Evolutionary conservation across 1,140 invertebrate genomes (phyloP).

Genomic region (Drosophila jambulina): DNA sequence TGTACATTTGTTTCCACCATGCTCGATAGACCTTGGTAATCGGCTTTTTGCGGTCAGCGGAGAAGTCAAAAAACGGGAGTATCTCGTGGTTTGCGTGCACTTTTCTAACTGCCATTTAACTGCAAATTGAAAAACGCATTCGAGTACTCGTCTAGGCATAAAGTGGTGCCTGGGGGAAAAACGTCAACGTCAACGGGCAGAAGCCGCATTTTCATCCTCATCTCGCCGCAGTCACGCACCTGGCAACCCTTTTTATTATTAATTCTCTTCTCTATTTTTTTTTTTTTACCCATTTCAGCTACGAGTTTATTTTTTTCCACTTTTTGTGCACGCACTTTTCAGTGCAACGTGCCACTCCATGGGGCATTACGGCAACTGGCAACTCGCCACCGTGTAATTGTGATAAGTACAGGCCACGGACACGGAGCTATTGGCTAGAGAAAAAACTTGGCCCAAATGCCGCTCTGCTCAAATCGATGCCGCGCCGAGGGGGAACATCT

Average conservation of each 20-base stretch:
- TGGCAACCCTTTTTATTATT: slow-evolving; percentile 37
- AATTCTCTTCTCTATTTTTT: background rate
- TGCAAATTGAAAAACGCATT: slow-evolving; percentile 65
- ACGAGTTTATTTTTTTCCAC: slow-evolving; percentile 4
- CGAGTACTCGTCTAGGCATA: background rate
- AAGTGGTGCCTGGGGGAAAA: too few relatives aligned
- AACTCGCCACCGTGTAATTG: slow-evolving; percentile 48
- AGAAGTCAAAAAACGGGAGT: slow-evolving; percentile 34
- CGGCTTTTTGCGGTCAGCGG: slow-evolving; percentile 42
- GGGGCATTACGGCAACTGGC: slow-evolving; percentile 28
- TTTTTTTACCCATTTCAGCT: slow-evolving; percentile 2
- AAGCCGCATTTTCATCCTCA: slow-evolving; percentile 22
- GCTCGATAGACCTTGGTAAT: slow-evolving; percentile 54
- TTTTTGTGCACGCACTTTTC: slow-evolving; percentile 42
- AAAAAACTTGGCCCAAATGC: slow-evolving; percentile 35
- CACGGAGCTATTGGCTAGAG: slow-evolving; percentile 34
- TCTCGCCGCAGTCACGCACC: slow-evolving; percentile 40
- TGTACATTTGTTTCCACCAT: slow-evolving; percentile 33
- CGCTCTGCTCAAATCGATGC: slow-evolving; percentile 19
- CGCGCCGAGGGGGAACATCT: background rate
- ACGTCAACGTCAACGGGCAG: slow-evolving; percentile 41
- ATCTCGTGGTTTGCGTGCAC: slow-evolving; percentile 56
- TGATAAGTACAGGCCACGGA: slow-evolving; percentile 40
- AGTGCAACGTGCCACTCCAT: slow-evolving; percentile 35
- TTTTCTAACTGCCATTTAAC: slow-evolving; percentile 63